A percentile compares a stretch with the other conserved stretches of the same genome.
Evolutionary conservation across 2,888 invertebrate species (phyloP).

Genomic region (Drosophila diplacantha): DNA sequence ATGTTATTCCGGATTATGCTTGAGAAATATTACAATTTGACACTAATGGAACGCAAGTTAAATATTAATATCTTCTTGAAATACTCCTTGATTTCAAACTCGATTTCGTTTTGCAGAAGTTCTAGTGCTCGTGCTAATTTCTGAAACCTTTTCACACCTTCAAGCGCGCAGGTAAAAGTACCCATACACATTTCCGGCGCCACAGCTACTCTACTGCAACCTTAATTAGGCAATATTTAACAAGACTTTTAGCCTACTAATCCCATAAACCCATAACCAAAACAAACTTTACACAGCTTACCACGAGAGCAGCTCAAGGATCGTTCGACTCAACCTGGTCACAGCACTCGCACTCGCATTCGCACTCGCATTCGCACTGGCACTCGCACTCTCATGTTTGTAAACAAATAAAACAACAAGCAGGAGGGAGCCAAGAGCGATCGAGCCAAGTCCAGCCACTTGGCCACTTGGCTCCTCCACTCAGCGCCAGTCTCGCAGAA

Average conservation of each 20-base stretch:
- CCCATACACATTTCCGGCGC: constrained; percentile 6
- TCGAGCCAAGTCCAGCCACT: constrained; percentile 29
- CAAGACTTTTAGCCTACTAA: constrained; percentile 37
- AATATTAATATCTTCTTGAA: not conserved
- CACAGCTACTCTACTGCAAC: constrained; percentile 6
- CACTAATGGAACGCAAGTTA: no score
- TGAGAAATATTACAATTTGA: not conserved
- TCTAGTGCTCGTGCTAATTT: not conserved
- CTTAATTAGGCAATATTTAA: constrained; percentile 40
- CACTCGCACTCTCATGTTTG: constrained; percentile 22
- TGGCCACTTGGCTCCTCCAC: constrained; percentile 45
- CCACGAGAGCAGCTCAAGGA: constrained; percentile 26
- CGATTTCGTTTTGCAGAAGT: not conserved
- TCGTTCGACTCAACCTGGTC: constrained; percentile 37
- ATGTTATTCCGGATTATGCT: no score
- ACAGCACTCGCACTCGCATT: no score
- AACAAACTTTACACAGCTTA: constrained; percentile 43
- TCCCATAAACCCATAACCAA: constrained; percentile 36
- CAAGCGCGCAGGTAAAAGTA: no score
- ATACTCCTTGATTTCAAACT: not conserved
- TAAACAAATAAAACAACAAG: constrained; percentile 50
- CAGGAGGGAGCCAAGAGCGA: constrained; percentile 20
- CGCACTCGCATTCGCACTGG: not conserved
- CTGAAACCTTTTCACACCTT: not conserved
- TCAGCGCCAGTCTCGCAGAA: constrained; percentile 61